Conservation (phyloP, 2,888 invertebrate species). For the Bruchidius siliquastri region DNA sequence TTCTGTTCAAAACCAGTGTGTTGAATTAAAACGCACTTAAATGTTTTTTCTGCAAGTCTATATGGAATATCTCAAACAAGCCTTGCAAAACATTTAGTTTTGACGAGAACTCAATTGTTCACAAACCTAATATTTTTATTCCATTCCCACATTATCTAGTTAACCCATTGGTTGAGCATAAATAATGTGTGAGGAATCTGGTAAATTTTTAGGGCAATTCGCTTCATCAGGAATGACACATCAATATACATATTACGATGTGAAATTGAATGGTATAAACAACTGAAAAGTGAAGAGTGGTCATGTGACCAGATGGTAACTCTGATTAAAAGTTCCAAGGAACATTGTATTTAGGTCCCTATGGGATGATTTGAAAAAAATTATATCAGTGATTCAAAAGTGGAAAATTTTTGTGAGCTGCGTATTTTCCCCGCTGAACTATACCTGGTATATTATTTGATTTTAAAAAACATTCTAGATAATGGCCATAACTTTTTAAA, state of each 20-base stretch:
- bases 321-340: not conserved
- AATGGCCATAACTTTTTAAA: not conserved
- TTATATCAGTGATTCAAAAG: not conserved
- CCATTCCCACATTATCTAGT: too few relatives aligned
- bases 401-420: not conserved
- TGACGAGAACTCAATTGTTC: too few relatives aligned
- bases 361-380: not conserved
- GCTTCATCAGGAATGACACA: not conserved
- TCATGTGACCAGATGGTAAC: not conserved
- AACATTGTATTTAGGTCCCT: not conserved
- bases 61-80: too few relatives aligned
- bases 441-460: not conserved
- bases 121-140: too few relatives aligned
- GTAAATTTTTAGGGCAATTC: not conserved
- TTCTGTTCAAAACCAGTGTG: too few relatives aligned
- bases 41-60: too few relatives aligned
- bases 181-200: too few relatives aligned
- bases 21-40: too few relatives aligned
- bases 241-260: not conserved
- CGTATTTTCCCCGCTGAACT: not conserved
- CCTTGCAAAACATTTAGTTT: too few relatives aligned
- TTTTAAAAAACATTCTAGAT: not conserved
- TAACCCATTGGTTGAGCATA: too few relatives aligned
- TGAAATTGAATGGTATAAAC: not conserved
- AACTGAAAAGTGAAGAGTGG: not conserved